Evolutionary conservation across 2,113 vertebrate genomes (phyloP).

Genomic region (Oryzias melastigma): DNA sequence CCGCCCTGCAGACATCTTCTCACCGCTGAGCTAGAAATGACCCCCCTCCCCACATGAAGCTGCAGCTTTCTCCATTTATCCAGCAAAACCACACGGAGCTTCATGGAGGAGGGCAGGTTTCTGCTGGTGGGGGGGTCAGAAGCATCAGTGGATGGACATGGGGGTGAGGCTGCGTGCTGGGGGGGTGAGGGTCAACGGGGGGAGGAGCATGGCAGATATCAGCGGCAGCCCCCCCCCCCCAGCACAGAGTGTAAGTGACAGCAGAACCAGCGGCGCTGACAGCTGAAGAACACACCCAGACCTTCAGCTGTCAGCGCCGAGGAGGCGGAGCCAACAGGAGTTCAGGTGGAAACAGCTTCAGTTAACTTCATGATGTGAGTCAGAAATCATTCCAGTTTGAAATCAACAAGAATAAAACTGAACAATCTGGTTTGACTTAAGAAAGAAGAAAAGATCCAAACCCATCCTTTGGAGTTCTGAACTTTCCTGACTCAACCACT

Average conservation of each 20-base stretch:
- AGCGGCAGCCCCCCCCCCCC: slow-evolving; percentile 36
- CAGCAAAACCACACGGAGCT: not conserved
- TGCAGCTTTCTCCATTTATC: slow-evolving; percentile 16
- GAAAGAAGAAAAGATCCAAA: no score
- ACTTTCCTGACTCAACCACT: no score
- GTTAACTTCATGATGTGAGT: no score
- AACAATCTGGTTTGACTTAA: no score
- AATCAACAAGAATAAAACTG: no score
- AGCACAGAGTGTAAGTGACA: slow-evolving; percentile 37
- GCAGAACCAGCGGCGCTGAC: slow-evolving; percentile 41
- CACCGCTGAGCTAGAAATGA: slow-evolving; percentile 17
- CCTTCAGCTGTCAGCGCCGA: not conserved
- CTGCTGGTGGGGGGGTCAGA: not conserved
- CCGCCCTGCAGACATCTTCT: slow-evolving; percentile 44
- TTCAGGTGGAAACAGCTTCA: no score
- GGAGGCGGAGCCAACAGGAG: no score
- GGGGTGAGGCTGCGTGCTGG: slow-evolving; percentile 2
- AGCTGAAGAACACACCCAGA: not conserved
- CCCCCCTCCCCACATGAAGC: slow-evolving; percentile 14
- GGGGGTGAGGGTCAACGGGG: slow-evolving; percentile 13
- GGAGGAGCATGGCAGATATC: slow-evolving; percentile 36
- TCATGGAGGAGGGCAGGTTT: not conserved
- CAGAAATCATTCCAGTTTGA: no score
- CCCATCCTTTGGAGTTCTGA: no score
- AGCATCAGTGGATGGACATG: not conserved